Conservation (phyloP, 2,888 invertebrate species). For the Pyrgus malvae region DNA sequence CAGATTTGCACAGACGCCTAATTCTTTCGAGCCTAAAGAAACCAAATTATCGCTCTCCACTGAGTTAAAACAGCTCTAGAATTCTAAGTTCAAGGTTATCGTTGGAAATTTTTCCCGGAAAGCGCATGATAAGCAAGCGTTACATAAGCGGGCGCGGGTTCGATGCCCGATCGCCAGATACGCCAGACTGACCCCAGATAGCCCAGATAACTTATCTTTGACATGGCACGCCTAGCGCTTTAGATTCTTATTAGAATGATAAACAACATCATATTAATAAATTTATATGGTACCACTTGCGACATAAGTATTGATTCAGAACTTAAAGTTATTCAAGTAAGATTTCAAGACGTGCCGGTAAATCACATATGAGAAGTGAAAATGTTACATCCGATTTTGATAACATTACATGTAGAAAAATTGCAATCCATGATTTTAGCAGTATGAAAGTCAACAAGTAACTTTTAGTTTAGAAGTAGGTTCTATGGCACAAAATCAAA, state of each 20-base stretch:
- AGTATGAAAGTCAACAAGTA: too few relatives aligned
- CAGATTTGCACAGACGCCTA: neutral
- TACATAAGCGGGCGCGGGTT: conserved; percentile 49
- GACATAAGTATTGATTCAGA: too few relatives aligned
- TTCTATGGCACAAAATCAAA: too few relatives aligned
- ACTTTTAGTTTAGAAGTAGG: too few relatives aligned
- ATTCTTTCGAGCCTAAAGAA: neutral
- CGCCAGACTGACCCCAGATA: conserved; percentile 41
- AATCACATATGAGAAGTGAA: too few relatives aligned
- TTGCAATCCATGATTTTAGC: too few relatives aligned
- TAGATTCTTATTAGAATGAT: conserved; percentile 44
- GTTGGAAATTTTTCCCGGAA: conserved; percentile 15
- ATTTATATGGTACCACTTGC: neutral
- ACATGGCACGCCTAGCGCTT: conserved; percentile 41
- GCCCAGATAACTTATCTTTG: conserved; percentile 29
- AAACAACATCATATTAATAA: conserved; percentile 3
- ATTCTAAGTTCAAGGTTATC: conserved; percentile 19
- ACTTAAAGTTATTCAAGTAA: too few relatives aligned
- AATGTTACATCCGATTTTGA: too few relatives aligned
- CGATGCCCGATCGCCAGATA: conserved; percentile 47
- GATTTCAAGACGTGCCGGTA: too few relatives aligned
- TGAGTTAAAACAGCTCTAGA: neutral
- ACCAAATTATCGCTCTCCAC: neutral
- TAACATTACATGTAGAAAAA: too few relatives aligned
- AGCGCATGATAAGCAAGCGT: conserved; percentile 16